These are phyloP conservation scores for Lagodon rhomboides DNA, from an alignment of 2,797 vertebrate species.

Conservation along the genomic window DNA sequence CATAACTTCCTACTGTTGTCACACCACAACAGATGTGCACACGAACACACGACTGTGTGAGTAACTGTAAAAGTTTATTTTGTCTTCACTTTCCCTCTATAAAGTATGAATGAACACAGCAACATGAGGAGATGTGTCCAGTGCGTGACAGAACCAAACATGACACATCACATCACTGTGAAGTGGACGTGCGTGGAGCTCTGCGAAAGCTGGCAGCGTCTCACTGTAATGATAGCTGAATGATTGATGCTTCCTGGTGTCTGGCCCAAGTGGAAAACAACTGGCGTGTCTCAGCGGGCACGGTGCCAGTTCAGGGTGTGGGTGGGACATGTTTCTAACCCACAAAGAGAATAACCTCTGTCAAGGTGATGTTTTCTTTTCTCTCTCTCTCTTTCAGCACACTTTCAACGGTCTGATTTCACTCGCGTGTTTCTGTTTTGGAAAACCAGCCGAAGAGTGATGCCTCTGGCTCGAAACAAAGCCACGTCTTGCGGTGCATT, in stretches of 20 bases:
- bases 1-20: conserved; percentile 7
- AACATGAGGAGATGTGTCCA: background rate
- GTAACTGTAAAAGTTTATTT: background rate
- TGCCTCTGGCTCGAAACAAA: background rate
- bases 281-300: conserved; percentile 32
- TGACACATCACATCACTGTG: conserved; percentile 15
- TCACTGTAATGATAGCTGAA: conserved; percentile 51
- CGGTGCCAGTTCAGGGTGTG: conserved; percentile 48
- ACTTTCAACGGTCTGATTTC: background rate
- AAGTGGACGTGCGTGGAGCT: conserved; percentile 14
- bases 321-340: conserved; percentile 13
- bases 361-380: conserved; percentile 8
- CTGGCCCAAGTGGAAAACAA: conserved; percentile 62
- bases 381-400: background rate
- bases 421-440: background rate
- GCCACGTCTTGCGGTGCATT: background rate
- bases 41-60: background rate
- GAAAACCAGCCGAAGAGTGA: background rate
- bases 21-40: background rate
- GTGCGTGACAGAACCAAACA: background rate
- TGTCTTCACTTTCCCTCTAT: background rate
- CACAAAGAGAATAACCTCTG: conserved; percentile 3
- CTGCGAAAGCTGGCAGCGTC: conserved; percentile 39
- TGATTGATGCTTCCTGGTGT: conserved; percentile 64
- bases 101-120: background rate